A percentile compares a stretch with the other conserved stretches of the same genome.
These are phyloP conservation scores for Myotis davidii DNA, from an alignment of 2,113 vertebrate genomes.

Conservation along the genomic window DNA sequence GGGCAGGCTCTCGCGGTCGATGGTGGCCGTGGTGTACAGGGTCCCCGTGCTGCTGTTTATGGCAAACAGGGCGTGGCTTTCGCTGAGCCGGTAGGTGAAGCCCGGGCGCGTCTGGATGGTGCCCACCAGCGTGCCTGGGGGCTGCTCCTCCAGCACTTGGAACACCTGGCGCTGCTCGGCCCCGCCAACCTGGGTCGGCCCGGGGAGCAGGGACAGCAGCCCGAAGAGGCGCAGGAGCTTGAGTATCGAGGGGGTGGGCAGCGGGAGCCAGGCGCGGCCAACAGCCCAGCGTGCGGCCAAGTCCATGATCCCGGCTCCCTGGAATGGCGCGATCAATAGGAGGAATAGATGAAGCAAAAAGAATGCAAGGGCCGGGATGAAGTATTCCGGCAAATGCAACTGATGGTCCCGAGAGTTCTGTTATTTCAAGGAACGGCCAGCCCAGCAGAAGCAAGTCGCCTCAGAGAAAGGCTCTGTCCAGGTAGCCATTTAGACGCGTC, in stretches of 20 bases:
- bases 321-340: background rate
- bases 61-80: conserved; percentile 94
- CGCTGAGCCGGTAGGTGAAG: conserved; percentile 97
- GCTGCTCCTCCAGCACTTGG: conserved; percentile 95
- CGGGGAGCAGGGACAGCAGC: conserved; percentile 70
- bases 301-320: conserved; percentile 75
- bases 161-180: conserved; percentile 96
- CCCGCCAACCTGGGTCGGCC: conserved; percentile 61
- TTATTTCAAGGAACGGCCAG: conserved; percentile 69
- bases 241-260: conserved; percentile 60
- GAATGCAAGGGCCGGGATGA: background rate
- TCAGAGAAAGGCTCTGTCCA: background rate
- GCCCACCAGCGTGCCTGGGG: conserved; percentile 94
- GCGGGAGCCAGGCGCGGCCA: conserved; percentile 82
- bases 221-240: conserved; percentile 39
- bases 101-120: conserved; percentile 93
- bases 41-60: conserved; percentile 94
- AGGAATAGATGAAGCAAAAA: background rate
- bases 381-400: conserved; percentile 60
- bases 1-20: conserved; percentile 94
- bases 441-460: conserved; percentile 67
- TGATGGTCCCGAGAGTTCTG: conserved; percentile 80
- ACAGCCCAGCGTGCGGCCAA: conserved; percentile 78
- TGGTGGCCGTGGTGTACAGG: conserved; percentile 92
- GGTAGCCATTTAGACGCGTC: background rate